Evolutionary conservation across 2,888 invertebrate genomes (phyloP).

Genomic region (Drosophila sordidapex): DNA sequence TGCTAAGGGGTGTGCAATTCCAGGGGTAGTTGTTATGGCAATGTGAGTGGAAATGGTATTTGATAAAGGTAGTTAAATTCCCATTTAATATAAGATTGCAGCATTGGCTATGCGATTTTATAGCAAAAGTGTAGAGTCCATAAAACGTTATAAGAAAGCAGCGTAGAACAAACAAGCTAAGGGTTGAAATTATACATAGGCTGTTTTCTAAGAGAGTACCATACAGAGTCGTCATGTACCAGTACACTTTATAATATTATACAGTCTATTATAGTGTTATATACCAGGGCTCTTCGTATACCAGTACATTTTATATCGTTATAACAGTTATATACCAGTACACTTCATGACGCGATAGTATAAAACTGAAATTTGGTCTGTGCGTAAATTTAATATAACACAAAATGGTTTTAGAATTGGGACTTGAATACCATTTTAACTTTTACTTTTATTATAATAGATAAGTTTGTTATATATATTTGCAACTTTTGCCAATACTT

Average conservation of each 20-base stretch:
- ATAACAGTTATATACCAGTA: background rate
- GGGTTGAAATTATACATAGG: background rate
- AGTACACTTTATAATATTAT: background rate
- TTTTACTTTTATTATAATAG: background rate
- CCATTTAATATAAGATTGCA: background rate
- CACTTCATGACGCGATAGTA: background rate
- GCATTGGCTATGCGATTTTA: slow-evolving; percentile 6
- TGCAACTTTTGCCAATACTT: no score
- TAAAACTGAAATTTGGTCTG: no score
- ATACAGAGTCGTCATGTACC: background rate
- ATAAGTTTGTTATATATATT: background rate
- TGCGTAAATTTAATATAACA: no score
- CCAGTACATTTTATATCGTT: background rate
- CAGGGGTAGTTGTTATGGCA: slow-evolving; percentile 23
- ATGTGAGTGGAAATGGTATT: background rate
- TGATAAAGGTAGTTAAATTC: background rate
- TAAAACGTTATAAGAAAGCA: background rate
- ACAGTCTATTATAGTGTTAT: background rate
- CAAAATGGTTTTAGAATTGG: no score
- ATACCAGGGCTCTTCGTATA: background rate
- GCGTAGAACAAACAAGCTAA: background rate
- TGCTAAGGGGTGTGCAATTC: background rate
- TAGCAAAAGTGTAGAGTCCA: background rate
- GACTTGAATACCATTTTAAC: background rate
- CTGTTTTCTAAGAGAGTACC: background rate